Evolutionary conservation across 2,797 vertebrate genomes (phyloP).

Genomic region (Sandelia bainsii): DNA sequence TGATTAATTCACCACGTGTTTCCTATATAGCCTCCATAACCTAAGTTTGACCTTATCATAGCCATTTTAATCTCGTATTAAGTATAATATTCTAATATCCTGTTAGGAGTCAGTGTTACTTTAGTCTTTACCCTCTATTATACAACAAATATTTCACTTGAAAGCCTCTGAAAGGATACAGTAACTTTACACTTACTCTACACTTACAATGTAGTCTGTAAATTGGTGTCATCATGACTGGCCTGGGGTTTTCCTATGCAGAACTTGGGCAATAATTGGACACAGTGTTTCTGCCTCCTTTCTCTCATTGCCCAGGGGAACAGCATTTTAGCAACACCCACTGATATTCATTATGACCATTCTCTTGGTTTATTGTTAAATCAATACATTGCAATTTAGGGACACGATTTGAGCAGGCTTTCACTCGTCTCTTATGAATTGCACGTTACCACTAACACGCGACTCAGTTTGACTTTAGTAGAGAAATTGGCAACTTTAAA

Average conservation of each 20-base stretch:
- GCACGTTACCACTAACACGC: conserved; percentile 19
- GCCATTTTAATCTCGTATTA: conserved; percentile 20
- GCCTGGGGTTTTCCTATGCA: conserved; percentile 39
- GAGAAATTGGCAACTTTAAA: conserved; percentile 58
- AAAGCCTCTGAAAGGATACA: conserved; percentile 27
- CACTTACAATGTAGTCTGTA: conserved; percentile 28
- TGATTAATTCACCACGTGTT: conserved; percentile 32
- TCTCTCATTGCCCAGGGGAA: conserved; percentile 57
- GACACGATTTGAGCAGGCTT: conserved; percentile 59
- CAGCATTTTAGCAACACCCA: conserved; percentile 63
- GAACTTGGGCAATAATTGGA: conserved; percentile 67
- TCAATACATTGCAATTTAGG: conserved; percentile 74
- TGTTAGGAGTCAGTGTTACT: not conserved
- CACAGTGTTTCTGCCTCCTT: conserved; percentile 60
- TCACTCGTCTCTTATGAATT: conserved; percentile 52
- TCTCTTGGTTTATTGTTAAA: conserved; percentile 70
- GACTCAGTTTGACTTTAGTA: conserved; percentile 48
- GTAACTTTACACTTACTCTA: conserved; percentile 10
- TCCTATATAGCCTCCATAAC: not conserved
- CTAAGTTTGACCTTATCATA: conserved; percentile 35
- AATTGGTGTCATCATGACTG: conserved; percentile 53
- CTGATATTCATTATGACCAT: conserved; percentile 69
- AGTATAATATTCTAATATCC: conserved; percentile 14
- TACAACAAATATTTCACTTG: conserved; percentile 23
- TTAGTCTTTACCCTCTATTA: conserved; percentile 18